A percentile compares a stretch with the other conserved stretches of the same genome.
These are phyloP conservation scores for Hyalella azteca DNA, from an alignment of 2,888 invertebrate species.

Conservation along the genomic window DNA sequence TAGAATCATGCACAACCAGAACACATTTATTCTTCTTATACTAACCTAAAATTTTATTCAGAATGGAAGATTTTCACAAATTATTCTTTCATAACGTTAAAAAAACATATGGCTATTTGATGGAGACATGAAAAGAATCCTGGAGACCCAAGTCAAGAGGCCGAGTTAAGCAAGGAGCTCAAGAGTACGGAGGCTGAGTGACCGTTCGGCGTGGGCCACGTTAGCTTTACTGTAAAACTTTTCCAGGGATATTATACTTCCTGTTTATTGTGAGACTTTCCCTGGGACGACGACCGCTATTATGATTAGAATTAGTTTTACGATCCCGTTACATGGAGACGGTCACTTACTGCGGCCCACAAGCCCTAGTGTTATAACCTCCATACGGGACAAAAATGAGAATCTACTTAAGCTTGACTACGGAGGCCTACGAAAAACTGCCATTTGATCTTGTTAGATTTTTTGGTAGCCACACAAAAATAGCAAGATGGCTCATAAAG, in stretches of 20 bases:
- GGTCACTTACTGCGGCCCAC: constrained; percentile 23
- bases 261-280: constrained; percentile 33
- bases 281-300: constrained; percentile 24
- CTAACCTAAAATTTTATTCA: too few species aligned
- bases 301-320: constrained; percentile 36
- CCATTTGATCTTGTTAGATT: too few species aligned
- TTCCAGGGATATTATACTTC: constrained; percentile 6
- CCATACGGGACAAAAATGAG: neutral
- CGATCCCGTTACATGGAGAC: neutral
- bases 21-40: too few species aligned
- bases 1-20: too few species aligned
- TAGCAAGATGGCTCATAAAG: neutral
- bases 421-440: neutral
- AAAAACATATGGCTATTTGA: too few species aligned
- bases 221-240: constrained; percentile 27
- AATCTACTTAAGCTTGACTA: neutral
- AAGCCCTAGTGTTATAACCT: neutral
- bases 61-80: too few species aligned
- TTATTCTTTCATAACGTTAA: too few species aligned
- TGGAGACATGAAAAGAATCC: too few species aligned
- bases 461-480: too few species aligned
- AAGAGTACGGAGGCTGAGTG: too few species aligned
- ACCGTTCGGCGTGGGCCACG: neutral
- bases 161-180: too few species aligned
- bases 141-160: too few species aligned